These are phyloP conservation scores for Drosophila fulvimacula DNA, from an alignment of 2,888 invertebrate species.

Conservation along the genomic window DNA sequence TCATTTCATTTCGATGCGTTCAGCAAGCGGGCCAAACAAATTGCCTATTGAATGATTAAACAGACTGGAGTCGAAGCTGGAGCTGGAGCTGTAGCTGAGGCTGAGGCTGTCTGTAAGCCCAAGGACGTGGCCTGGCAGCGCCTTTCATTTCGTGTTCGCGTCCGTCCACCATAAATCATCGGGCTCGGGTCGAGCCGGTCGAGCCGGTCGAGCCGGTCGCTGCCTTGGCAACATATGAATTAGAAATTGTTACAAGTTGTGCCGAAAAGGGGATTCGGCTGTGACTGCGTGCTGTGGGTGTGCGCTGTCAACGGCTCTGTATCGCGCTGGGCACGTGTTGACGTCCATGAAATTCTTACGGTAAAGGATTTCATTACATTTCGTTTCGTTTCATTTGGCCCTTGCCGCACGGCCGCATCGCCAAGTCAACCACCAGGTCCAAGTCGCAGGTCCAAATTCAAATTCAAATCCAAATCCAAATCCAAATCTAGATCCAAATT, in stretches of 20 bases:
- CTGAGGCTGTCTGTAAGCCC: conserved; percentile 11
- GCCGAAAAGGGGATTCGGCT: conserved; percentile 7
- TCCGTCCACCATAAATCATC: conserved; percentile 72
- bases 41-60: conserved; percentile 81
- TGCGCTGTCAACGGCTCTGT: conserved; percentile 63
- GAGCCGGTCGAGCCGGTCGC: conserved; percentile 10
- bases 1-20: conserved; percentile 55
- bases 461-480: conserved; percentile 12
- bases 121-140: conserved; percentile 31
- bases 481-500: no score
- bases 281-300: background rate
- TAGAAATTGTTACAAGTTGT: conserved; percentile 69
- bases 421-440: conserved; percentile 36
- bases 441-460: conserved; percentile 15
- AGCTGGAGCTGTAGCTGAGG: background rate
- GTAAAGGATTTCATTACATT: conserved; percentile 78
- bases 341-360: conserved; percentile 82
- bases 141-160: conserved; percentile 68
- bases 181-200: conserved; percentile 19
- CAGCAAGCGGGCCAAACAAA: conserved; percentile 62
- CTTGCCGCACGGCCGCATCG: conserved; percentile 59
- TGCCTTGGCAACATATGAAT: conserved; percentile 73
- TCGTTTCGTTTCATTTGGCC: conserved; percentile 51
- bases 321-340: conserved; percentile 70
- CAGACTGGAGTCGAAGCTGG: conserved; percentile 21